phyloP scores from a whole-genome alignment of 2,113 vertebrate genomes.

The Trematocara unimaculatum region DNA sequence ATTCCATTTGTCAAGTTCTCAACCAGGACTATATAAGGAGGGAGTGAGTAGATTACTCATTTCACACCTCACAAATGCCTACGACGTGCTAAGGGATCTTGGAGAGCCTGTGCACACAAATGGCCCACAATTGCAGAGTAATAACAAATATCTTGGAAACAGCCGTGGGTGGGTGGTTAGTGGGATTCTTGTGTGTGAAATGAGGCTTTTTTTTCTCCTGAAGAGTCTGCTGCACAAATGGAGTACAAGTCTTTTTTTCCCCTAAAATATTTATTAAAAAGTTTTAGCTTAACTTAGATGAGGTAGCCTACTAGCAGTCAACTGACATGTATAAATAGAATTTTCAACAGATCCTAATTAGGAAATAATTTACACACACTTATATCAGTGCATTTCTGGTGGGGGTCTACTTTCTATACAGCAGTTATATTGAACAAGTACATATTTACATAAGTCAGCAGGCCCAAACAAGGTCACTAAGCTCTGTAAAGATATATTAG shows the following conservation, averaged over 20 bases:
- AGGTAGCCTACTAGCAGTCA: constrained; percentile 9
- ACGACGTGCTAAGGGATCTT: constrained; percentile 34
- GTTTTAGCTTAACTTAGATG: background rate
- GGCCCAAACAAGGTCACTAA: background rate
- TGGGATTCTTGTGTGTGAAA: constrained; percentile 46
- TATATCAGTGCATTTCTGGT: background rate
- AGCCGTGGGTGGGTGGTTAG: constrained; percentile 36
- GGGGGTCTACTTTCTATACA: constrained; percentile 37
- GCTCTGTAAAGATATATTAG: background rate
- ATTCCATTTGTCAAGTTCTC: constrained; percentile 26
- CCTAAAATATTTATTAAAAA: constrained; percentile 51
- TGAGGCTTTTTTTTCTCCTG: background rate
- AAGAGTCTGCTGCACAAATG: background rate
- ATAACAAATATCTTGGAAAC: constrained; percentile 48
- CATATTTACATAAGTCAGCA: constrained; percentile 50
- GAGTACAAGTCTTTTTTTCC: background rate
- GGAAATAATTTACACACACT: constrained; percentile 43
- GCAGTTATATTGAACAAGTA: constrained; percentile 49
- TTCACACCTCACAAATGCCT: constrained; percentile 62
- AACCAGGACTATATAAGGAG: constrained; percentile 46
- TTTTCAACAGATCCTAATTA: constrained; percentile 7
- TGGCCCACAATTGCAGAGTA: constrained; percentile 38
- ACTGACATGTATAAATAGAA: constrained; percentile 46
- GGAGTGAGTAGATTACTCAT: constrained; percentile 56
- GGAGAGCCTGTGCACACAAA: constrained; percentile 35